Evolutionary conservation across 2,113 vertebrate species (phyloP), one percentile per base, ranked within the genome.

Genomic region (Scalopus aquaticus): DNA sequence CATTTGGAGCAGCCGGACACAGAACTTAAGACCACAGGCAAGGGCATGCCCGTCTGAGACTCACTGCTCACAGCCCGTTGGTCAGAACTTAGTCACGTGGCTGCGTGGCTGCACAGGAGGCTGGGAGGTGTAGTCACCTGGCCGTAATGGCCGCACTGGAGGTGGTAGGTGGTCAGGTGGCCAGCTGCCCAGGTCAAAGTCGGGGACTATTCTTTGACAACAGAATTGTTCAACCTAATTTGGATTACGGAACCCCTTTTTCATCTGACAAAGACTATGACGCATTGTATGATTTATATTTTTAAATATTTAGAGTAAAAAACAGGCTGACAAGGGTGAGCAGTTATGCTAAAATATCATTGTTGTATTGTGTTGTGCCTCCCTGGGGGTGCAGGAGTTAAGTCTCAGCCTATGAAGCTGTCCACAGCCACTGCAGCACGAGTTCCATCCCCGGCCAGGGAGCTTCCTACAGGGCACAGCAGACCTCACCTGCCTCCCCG

Each of bases 1-100:
- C 13, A 8, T 5, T 3, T 26, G 13, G 13, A 32, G 64, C 51
- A 15, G 44, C 17, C 19, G 37, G 39, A n/a, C 0, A 8, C 62
- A 5, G 20, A 49, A 5, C 44, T 9, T 6, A 44, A 44, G 30
- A 2, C 1, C 12, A 1, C 2, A 0, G 2, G 8, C 35, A 3
- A 6, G 62, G 51, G 9, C 39, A 6, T 20, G 3, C 28, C 35
- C 39, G 46, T 2, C 46, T 49, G 46, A 9, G 46, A 8, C 44
- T 44, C 44, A 44, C 44, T 44, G 44, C 44, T 49, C n/a, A 9
- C 5, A 15, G 64, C 64, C 26, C 49, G 9, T 19, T 12, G 82
- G 46, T 20, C 82, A 85, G 26, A 30, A 51, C 80, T 35, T 35
- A 35, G 44, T 30, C 46, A 32, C 67, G 0, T 22, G 30, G 37